Evolutionary conservation across 2,888 invertebrate species (phyloP), one percentile per base, ranked within the genome.

Genomic region (Eilema caniola): DNA sequence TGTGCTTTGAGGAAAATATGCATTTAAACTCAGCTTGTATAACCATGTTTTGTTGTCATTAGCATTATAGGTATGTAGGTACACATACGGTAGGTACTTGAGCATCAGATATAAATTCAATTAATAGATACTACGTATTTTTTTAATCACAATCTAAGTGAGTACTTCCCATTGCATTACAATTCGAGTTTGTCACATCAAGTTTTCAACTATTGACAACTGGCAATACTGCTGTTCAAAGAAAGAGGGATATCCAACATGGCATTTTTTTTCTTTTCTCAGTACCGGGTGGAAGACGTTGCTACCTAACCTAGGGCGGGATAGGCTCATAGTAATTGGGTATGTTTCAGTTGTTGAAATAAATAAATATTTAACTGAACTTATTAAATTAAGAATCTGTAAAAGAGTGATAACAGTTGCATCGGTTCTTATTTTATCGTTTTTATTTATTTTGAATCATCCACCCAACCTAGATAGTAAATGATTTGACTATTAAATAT

Each of bases 31-130:
- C 20, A 47, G 47, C 5, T 20, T 47, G 47, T 47, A 47, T 37
- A 47, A 16, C 37, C 14, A 16, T 47, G 47, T 47, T 20, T 47
- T 20, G 47, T 20, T 20, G 5, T 47, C 10, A 53, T 53, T 53
- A 53, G n/a, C 53, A 53, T 47, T 16, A 47, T 20, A 47, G 28
- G 28, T 28, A 16, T 2, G 47, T 47, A 47, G 20, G 20, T 53
- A 53, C 10, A 20, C 20, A 5, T 5, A n/a, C 8, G n/a, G 20
- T 53, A 53, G n/a, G 20, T 53, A 53, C 20, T 47, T 53, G 53
- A 53, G 53, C n/a, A 53, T 53, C 53, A 53, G 53, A 53, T 53
- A 53, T 53, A n/a, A 53, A 53, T n/a, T 53, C 53, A 53, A 53
- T 53, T 53, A 53, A 53, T 53, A 53, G 53, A 53, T 53, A 53